phyloP scores from a whole-genome alignment of 2,797 vertebrate genomes.

The Smutsia gigantea region DNA sequence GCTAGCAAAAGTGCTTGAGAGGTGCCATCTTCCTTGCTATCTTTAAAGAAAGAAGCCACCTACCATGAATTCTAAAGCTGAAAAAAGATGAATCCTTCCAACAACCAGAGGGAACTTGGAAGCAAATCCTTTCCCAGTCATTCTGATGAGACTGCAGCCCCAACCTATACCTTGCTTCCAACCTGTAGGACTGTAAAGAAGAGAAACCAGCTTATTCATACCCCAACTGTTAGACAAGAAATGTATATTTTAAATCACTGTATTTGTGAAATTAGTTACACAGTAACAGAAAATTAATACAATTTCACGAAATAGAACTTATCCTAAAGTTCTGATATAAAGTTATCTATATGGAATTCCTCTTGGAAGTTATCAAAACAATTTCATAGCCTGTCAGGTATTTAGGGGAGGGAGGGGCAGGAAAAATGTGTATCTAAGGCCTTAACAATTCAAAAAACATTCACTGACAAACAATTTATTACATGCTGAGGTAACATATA shows the following conservation, averaged over 20 bases:
- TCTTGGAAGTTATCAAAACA: neutral
- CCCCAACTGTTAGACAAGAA: neutral
- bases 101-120: neutral
- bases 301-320: neutral
- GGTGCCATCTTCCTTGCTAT: neutral
- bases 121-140: neutral
- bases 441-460: neutral
- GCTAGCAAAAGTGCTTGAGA: neutral
- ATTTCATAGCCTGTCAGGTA: neutral
- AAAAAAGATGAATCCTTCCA: neutral
- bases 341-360: neutral
- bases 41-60: neutral
- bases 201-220: neutral
- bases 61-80: neutral
- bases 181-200: neutral
- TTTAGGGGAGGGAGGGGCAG: neutral
- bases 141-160: neutral
- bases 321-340: neutral
- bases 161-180: neutral
- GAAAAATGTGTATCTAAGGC: neutral
- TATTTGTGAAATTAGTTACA: neutral
- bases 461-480: constrained; percentile 1
- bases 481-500: neutral
- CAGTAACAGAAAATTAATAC: neutral
- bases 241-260: neutral